Percentiles rank a stretch among this genome's conserved stretches.
Evolutionary conservation across 1,140 invertebrate species (phyloP).

Genomic region (Zaprionus gabonicus): DNA sequence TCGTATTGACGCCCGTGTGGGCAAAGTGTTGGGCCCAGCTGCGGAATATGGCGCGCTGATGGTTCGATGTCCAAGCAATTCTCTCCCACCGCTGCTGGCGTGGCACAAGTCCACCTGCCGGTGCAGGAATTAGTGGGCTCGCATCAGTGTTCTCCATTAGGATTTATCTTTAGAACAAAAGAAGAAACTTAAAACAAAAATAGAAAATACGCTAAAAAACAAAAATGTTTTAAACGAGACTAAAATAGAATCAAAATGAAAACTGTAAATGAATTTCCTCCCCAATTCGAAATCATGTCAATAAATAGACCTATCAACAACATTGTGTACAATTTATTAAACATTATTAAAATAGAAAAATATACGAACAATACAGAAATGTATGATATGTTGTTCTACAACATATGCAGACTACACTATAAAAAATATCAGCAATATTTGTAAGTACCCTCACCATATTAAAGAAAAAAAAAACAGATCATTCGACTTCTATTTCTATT

Average conservation of each 20-base stretch:
- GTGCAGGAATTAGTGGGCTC: not conserved
- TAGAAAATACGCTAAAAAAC: conserved; percentile 24
- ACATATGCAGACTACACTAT: not conserved
- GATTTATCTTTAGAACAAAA: conserved; percentile 20
- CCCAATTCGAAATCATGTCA: not conserved
- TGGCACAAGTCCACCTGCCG: not conserved
- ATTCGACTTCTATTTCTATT: not conserved
- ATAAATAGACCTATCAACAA: not conserved
- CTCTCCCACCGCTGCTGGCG: conserved; percentile 42
- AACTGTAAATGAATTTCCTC: not conserved
- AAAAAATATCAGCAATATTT: not conserved
- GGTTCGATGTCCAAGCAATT: conserved; percentile 38
- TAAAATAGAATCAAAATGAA: conserved; percentile 21
- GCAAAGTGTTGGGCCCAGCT: conserved; percentile 57
- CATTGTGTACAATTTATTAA: conserved; percentile 5
- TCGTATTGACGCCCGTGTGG: conserved; percentile 1
- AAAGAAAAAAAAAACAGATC: conserved; percentile 6
- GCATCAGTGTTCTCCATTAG: conserved; percentile 4
- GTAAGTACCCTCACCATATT: not conserved
- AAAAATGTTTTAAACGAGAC: conserved; percentile 38
- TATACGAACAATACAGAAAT: not conserved
- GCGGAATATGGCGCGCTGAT: conserved; percentile 47
- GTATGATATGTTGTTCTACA: not conserved
- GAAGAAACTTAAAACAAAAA: conserved; percentile 20
- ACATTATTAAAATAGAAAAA: conserved; percentile 1